A percentile compares a stretch with the other conserved stretches of the same genome.
phyloP scores from a whole-genome alignment of 2,888 invertebrate species.

The Auanema sp. region DNA sequence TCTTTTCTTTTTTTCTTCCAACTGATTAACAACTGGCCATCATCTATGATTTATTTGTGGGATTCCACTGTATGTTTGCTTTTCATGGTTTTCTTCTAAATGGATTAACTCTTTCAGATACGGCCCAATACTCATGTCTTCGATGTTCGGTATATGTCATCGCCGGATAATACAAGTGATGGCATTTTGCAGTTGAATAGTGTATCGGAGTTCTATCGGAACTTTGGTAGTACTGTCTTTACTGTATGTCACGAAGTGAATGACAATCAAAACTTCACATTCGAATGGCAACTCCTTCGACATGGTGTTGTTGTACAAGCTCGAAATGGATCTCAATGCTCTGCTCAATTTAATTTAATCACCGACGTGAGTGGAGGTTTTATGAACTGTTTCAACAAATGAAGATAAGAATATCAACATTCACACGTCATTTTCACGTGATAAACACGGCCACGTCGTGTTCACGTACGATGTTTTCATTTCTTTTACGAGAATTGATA shows the following conservation, averaged over 20 bases:
- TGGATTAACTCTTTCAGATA: conserved; percentile 3
- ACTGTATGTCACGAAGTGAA: neutral
- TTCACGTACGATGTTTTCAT: no score
- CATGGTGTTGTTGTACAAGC: neutral
- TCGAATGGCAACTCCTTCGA: neutral
- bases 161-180: no score
- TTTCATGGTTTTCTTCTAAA: neutral
- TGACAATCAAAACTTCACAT: neutral
- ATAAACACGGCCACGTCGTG: no score
- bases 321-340: no score
- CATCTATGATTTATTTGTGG: conserved; percentile 19
- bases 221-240: conserved; percentile 1
- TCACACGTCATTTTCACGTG: no score
- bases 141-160: no score
- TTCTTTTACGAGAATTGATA: no score
- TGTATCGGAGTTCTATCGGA: neutral
- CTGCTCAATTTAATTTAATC: no score
- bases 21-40: conserved; percentile 38
- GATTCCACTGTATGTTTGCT: conserved; percentile 18
- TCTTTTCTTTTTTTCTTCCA: conserved; percentile 41
- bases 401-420: no score
- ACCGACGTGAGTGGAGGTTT: no score
- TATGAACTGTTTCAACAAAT: no score
- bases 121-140: neutral
- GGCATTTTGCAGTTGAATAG: neutral